Evolutionary conservation across 2,888 invertebrate species (phyloP).

Genomic region (Cerastoderma edule): DNA sequence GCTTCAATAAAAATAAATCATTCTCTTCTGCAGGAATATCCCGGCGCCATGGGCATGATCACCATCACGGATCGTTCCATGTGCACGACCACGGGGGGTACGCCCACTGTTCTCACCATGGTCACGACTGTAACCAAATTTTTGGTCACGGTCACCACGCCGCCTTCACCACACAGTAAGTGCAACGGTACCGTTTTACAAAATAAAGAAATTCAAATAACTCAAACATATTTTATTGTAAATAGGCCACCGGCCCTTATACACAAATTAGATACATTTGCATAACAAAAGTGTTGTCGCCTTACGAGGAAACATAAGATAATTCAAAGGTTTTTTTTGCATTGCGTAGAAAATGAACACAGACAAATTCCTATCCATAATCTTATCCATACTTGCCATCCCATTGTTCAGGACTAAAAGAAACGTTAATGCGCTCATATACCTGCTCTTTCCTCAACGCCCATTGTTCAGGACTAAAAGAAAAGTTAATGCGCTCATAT

Average conservation of each 20-base stretch:
- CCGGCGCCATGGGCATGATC: no score
- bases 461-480: no score
- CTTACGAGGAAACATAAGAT: not conserved
- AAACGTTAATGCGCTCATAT: no score
- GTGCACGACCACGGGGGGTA: not conserved
- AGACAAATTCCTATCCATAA: no score
- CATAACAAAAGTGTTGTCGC: not conserved
- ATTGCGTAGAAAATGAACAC: no score
- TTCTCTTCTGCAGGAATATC: no score
- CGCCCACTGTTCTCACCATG: conserved; percentile 8
- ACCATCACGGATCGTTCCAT: not conserved
- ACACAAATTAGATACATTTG: not conserved
- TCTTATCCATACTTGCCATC: no score
- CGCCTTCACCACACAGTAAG: conserved; percentile 5
- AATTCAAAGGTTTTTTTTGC: not conserved
- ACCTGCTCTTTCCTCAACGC: no score
- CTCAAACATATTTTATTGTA: not conserved
- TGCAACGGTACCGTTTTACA: no score
- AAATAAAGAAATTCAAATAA: not conserved
- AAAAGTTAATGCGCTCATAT: no score
- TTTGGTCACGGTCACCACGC: not conserved
- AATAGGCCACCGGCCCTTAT: not conserved
- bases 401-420: no score
- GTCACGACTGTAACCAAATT: conserved; percentile 7
- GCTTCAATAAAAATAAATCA: no score